Percentiles rank a stretch among this genome's conserved stretches.
phyloP scores from a whole-genome alignment of 1,140 invertebrate species.

The Eurosta solidaginis region DNA sequence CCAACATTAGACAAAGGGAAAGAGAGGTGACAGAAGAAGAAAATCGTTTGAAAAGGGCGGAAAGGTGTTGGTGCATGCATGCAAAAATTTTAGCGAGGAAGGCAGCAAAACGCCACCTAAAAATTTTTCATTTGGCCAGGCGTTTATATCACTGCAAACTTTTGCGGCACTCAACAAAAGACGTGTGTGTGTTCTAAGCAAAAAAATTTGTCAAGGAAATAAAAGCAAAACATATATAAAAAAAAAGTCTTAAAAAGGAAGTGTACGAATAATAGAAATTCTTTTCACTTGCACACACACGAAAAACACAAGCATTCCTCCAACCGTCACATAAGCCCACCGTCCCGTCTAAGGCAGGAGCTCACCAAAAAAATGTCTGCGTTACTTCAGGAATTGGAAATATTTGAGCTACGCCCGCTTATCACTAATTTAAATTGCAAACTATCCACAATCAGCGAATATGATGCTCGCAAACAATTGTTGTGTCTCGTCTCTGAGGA shows the following conservation, averaged over 20 bases:
- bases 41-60: background rate
- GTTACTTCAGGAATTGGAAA: slow-evolving; percentile 34
- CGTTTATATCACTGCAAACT: background rate
- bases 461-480: slow-evolving; percentile 49
- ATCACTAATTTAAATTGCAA: slow-evolving; percentile 57
- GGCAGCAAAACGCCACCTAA: background rate
- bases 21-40: slow-evolving; percentile 9
- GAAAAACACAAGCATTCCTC: background rate
- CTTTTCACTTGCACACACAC: background rate
- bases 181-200: no score
- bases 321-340: slow-evolving; percentile 7
- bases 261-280: background rate
- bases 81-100: slow-evolving; percentile 1
- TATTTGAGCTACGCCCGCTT: slow-evolving; percentile 54
- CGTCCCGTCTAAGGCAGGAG: background rate
- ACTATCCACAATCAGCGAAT: slow-evolving; percentile 50
- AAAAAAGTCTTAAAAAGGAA: background rate
- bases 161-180: background rate
- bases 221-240: background rate
- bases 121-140: background rate
- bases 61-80: slow-evolving; percentile 24
- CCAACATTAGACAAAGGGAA: background rate
- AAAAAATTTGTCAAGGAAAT: background rate
- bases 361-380: slow-evolving; percentile 24
- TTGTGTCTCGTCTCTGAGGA: slow-evolving; percentile 55